These are phyloP conservation scores for Penelope pileata DNA, from an alignment of 2,113 vertebrate genomes.

Conservation along the genomic window DNA sequence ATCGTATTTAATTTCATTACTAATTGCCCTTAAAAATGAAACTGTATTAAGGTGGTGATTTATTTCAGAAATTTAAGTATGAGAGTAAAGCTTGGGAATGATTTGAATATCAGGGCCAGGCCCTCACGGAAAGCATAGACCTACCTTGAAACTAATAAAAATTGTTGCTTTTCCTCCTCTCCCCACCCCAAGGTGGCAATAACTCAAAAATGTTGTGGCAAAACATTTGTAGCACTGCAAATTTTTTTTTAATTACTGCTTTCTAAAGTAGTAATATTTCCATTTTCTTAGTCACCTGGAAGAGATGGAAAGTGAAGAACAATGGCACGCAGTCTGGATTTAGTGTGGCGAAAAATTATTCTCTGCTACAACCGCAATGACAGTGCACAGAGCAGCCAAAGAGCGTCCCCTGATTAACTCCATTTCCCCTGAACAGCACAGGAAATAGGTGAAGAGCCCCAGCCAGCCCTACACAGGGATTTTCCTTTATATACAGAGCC, in stretches of 20 bases:
- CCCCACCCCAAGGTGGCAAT: not conserved
- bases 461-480: not conserved
- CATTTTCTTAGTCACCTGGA: conserved; percentile 5
- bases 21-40: conserved; percentile 56
- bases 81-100: conserved; percentile 5
- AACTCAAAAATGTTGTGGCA: not conserved
- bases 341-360: not conserved
- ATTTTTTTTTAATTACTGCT: not conserved
- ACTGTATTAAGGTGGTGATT: conserved; percentile 17
- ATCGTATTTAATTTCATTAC: conserved; percentile 43
- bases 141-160: conserved; percentile 22
- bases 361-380: not conserved
- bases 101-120: conserved; percentile 12
- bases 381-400: not conserved
- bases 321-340: not conserved
- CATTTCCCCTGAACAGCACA: not conserved
- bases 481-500: not conserved
- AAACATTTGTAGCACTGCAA: not conserved
- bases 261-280: not conserved
- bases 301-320: not conserved
- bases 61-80: conserved; percentile 48
- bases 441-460: not conserved
- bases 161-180: not conserved
- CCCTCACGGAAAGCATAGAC: conserved; percentile 3
- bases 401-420: not conserved